A percentile compares a stretch with the other conserved stretches of the same genome.
Evolutionary conservation across 2,797 vertebrate species (phyloP).

Genomic region (Betta splendens): DNA sequence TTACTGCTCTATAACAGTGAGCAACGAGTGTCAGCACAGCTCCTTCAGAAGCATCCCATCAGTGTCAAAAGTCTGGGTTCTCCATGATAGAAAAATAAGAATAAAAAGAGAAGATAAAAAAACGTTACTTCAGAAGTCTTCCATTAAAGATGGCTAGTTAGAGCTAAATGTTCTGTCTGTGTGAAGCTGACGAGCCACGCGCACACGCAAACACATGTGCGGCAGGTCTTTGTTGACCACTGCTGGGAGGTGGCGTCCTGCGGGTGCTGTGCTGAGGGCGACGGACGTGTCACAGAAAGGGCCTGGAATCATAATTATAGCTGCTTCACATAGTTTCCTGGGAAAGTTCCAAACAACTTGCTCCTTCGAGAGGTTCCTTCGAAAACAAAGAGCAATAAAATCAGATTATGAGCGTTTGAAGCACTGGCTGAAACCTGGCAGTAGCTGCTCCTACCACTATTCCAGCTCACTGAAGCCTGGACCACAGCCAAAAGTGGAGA

Average conservation of each 20-base stretch:
- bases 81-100: conserved; percentile 68
- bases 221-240: conserved; percentile 31
- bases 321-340: conserved; percentile 98
- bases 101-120: conserved; percentile 68
- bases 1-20: conserved; percentile 38
- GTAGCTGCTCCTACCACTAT: not conserved
- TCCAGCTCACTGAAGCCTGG: not conserved
- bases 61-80: conserved; percentile 46
- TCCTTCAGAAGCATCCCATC: conserved; percentile 37
- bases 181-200: conserved; percentile 65
- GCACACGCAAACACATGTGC: conserved; percentile 51
- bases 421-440: conserved; percentile 8
- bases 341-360: conserved; percentile 98
- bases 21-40: conserved; percentile 24
- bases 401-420: conserved; percentile 6
- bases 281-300: conserved; percentile 45
- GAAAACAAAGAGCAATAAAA: conserved; percentile 43
- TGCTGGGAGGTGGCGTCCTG: conserved; percentile 39
- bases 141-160: conserved; percentile 78
- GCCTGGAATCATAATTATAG: conserved; percentile 86
- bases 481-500: conserved; percentile 6
- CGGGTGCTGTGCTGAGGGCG: conserved; percentile 54
- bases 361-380: conserved; percentile 96
- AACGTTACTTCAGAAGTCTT: conserved; percentile 57
- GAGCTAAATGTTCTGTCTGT: conserved; percentile 76